Evolutionary conservation across 2,888 invertebrate species (phyloP), one percentile per base, ranked within the genome.

Genomic region (Apamea sordens): DNA sequence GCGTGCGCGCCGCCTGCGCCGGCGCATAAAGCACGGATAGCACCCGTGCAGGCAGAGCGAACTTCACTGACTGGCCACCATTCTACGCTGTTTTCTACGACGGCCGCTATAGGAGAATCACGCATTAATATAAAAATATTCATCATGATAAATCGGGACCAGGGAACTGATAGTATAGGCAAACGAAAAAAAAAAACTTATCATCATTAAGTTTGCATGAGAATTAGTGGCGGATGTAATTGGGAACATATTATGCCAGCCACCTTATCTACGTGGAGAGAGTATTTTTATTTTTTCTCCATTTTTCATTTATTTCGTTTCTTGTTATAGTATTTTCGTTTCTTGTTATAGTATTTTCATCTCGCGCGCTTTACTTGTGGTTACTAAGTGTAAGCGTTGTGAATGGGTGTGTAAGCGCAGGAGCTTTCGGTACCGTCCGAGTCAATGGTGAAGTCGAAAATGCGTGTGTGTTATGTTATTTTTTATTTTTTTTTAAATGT

Each of bases 51-150:
- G 21, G 95, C 94, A 0, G 93, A 92, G 0, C 96, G 95, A 0
- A 96, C 96, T 74, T 97, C 97, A 81, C 93, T 94, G 47, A 97
- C 96, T 21, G 96, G 96, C 96, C 96, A 96, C 93, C 94, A 96
- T 84, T 96, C 95, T 41, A 94, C 90, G 76, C 88, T 93, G 79
- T 87, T 93, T 64, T 95, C 95, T 47, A 91, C 92, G 76, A 89
- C 69, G 11, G 80, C 84, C 64, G 72, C 61, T 68, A 4, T 11
- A 10, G 5, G 0, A 56, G n/a, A 11, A 63, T 36, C 32, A 24
- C 70, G 21, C 21, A 32, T 47, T 47, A 28, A 21, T 69, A 69
- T 47, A 4, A 21, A 65, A 47, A 13, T 50, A 47, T 47, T 47
- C 7, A 7, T 69, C 21, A 8, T 68, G 6, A 28, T 44, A 67